phyloP scores from a whole-genome alignment of 2,797 vertebrate species.

The Anniella stebbinsi region DNA sequence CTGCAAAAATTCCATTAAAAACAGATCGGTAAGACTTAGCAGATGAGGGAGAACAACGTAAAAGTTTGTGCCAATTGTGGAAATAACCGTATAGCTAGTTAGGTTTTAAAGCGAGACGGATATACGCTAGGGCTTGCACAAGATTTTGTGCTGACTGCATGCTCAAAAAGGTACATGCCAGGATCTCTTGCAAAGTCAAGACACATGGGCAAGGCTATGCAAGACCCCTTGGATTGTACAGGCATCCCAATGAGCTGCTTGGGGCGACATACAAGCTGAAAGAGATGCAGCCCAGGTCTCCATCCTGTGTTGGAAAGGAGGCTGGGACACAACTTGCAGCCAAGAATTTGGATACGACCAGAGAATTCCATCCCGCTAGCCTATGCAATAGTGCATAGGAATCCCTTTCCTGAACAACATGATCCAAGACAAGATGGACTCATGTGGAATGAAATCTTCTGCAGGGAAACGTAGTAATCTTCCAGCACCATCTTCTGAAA shows the following conservation, averaged over 20 bases:
- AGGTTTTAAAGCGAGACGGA: neutral
- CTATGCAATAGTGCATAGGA: neutral
- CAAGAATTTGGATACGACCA: neutral
- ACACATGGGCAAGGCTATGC: neutral
- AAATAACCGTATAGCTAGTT: too few species aligned
- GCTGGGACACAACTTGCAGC: neutral
- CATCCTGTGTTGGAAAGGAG: neutral
- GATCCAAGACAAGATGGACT: neutral
- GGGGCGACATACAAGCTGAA: neutral
- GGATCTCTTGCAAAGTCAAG: neutral
- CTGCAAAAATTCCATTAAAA: conserved; percentile 76
- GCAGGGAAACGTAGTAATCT: neutral
- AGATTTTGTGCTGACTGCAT: neutral
- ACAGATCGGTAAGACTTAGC: neutral
- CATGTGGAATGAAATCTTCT: neutral
- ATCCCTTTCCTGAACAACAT: neutral
- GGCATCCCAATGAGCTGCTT: neutral
- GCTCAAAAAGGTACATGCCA: neutral
- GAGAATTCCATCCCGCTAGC: too few species aligned
- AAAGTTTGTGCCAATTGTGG: too few species aligned
- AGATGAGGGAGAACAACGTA: neutral
- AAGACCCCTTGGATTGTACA: neutral
- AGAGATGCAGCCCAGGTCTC: neutral
- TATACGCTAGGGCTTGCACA: neutral
- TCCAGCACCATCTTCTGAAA: neutral